Conservation (phyloP, 2,797 vertebrate genomes). For the Pseudochirops corinnae region DNA sequence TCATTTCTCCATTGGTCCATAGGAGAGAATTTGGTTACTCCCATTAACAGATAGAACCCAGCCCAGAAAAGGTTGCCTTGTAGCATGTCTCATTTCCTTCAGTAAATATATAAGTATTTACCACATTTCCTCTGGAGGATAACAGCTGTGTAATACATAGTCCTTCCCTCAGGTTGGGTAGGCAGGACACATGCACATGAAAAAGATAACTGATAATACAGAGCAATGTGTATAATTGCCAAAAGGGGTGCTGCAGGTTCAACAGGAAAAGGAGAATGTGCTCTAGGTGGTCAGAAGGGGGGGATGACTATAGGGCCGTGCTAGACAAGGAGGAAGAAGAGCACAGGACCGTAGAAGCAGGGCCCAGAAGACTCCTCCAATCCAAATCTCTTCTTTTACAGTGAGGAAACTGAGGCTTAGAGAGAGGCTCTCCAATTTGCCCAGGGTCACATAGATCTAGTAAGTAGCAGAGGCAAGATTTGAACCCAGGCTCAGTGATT, state of each 20-base stretch:
- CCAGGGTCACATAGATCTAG: background rate
- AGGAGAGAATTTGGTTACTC: background rate
- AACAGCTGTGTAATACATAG: background rate
- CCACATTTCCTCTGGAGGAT: background rate
- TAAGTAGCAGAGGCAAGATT: background rate
- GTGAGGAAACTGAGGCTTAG: background rate
- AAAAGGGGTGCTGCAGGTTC: background rate
- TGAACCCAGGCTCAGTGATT: background rate
- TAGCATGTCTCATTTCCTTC: background rate
- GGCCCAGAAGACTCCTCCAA: background rate
- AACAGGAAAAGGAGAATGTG: background rate
- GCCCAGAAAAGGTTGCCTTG: background rate
- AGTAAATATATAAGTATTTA: background rate
- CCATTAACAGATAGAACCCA: background rate
- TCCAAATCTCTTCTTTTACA: background rate
- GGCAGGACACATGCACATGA: background rate
- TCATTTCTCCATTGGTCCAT: background rate
- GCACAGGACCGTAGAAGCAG: accelerated
- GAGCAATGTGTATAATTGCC: background rate
- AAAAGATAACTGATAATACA: background rate
- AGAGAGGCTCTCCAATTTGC: background rate
- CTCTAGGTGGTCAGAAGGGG: background rate
- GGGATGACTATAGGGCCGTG: background rate
- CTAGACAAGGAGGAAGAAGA: background rate
- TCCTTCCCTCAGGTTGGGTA: background rate